A percentile compares a stretch with the other conserved stretches of the same genome.
Conservation (phyloP, 2,888 invertebrate genomes). For the Dynastes maya region DNA sequence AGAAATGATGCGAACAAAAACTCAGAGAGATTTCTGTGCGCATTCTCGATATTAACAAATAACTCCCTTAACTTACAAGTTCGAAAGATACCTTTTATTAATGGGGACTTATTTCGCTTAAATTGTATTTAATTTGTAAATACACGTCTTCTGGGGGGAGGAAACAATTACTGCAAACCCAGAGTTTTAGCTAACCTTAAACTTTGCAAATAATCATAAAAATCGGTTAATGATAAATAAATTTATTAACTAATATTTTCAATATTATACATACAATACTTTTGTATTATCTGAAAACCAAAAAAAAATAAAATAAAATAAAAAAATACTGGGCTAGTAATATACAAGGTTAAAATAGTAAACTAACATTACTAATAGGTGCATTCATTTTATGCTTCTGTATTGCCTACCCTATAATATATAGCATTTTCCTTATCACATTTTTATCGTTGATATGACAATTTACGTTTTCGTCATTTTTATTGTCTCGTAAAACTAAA, state of each 20-base stretch:
- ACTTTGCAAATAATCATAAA: conserved; percentile 28
- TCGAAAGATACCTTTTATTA: too few relatives aligned
- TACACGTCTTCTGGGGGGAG: too few relatives aligned
- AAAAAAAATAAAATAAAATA: conserved; percentile 12
- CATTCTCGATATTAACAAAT: too few relatives aligned
- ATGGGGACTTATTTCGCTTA: too few relatives aligned
- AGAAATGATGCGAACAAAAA: too few relatives aligned
- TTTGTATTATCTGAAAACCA: conserved; percentile 16
- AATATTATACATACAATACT: conserved; percentile 45
- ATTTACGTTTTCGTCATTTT: conserved; percentile 9
- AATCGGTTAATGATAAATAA: conserved; percentile 34
- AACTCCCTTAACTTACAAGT: too few relatives aligned
- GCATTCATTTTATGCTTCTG: conserved; percentile 12
- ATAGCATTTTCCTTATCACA: conserved; percentile 40
- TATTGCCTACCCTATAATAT: conserved; percentile 9
- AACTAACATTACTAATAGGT: conserved; percentile 34
- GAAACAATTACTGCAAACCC: too few relatives aligned
- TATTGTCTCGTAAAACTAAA: conserved; percentile 28
- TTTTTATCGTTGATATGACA: conserved; percentile 42
- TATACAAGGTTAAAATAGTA: conserved; percentile 37
- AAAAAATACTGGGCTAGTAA: conserved; percentile 35
- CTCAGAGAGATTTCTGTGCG: too few relatives aligned
- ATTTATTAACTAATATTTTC: conserved; percentile 38
- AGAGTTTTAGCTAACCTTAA: too few relatives aligned
- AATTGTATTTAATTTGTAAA: too few relatives aligned